Evolutionary conservation across 1,140 invertebrate genomes (phyloP), one percentile per base, ranked within the genome.

Genomic region (Ladona fulva): DNA sequence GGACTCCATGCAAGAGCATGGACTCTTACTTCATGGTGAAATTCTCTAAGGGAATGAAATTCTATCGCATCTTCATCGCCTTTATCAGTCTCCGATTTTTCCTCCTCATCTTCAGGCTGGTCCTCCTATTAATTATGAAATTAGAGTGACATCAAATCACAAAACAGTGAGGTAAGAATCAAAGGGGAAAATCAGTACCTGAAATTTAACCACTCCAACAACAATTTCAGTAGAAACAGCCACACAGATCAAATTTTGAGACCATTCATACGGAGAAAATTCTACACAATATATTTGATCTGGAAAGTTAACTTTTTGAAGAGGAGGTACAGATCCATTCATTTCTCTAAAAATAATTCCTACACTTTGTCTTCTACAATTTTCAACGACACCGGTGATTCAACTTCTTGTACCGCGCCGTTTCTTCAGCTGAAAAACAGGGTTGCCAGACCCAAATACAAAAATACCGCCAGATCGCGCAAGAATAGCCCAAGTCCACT

Each of bases 1-100:
- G 90, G 89, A 77, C 89, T 89, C 84, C 90, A 88, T 42, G 87
- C 85, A 7, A 91, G 80, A 1, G 87, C 84, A 79, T 88, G 86
- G 76, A 87, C 86, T 81, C 87, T 84, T 44, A 82, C 86, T 42
- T 86, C 85, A 79, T 90, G 86, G 74, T 87, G 83, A 80, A 90
- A 85, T 77, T 87, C 83, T 66, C 82, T 80, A 44, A 86, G 82
- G 29, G 80, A 16, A 78, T 82, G 80, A 74, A 83, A 86, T 80
- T 81, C 83, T 74, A 86, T 80, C 25, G 79, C 80, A 78, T 78
- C 84, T 29, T 84, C 86, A 75, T 81, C 81, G 83, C 19, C 85
- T 84, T 79, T 86, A 84, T 42, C 82, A 81, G 42, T 80, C 78
- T 16, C 86, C 84, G 78, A 86, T 85, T 76, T 86, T 84, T 79